Conservation (phyloP, 2,113 vertebrate genomes). For the Pavo muticus region DNA sequence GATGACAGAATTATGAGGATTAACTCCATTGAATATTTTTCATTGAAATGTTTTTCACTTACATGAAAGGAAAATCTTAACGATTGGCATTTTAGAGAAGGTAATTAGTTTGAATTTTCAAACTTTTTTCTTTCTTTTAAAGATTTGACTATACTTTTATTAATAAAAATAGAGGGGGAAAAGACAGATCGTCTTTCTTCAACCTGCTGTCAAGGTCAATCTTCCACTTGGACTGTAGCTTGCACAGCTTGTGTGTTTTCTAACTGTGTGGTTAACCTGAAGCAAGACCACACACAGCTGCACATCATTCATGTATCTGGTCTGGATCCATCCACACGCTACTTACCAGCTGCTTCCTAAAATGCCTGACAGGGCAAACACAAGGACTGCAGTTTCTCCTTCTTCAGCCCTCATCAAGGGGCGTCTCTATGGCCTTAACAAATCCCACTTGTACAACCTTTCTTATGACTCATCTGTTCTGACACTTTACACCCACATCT, state of each 20-base stretch:
- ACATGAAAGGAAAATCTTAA: background rate
- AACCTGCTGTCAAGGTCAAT: fast-evolving
- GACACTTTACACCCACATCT: fast-evolving
- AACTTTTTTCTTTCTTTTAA: background rate
- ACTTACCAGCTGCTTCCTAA: background rate
- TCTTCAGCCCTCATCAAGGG: fast-evolving
- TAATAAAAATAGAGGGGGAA: background rate
- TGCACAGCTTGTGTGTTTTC: background rate
- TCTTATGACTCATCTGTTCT: background rate
- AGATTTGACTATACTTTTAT: background rate
- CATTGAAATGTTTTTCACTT: background rate
- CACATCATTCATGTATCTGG: background rate
- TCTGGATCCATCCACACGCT: background rate
- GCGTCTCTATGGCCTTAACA: background rate
- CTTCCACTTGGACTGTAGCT: fast-evolving
- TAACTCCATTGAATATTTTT: background rate
- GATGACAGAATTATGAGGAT: background rate
- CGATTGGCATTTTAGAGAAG: background rate
- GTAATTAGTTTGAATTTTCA: background rate
- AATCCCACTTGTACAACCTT: fast-evolving
- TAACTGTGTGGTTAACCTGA: too few relatives aligned
- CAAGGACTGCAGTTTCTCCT: fast-evolving
- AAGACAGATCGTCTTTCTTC: background rate
- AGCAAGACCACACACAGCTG: background rate
- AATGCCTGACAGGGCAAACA: fast-evolving